These are phyloP conservation scores for Drosophila leontia DNA, from an alignment of 1,140 invertebrate genomes.

Conservation along the genomic window DNA sequence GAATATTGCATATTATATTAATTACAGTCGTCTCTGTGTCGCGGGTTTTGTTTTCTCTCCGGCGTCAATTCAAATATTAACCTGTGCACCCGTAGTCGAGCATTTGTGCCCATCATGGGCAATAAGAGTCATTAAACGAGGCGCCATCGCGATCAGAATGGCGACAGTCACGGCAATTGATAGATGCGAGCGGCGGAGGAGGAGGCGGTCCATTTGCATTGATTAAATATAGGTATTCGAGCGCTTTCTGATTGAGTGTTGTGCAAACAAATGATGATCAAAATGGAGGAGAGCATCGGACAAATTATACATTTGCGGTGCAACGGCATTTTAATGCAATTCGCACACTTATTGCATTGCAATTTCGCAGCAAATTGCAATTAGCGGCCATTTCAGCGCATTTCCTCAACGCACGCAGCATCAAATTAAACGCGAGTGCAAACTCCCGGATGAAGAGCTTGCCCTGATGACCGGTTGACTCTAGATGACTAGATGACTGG, in stretches of 20 bases:
- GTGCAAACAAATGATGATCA: slow-evolving; percentile 47
- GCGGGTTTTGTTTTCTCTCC: slow-evolving; percentile 8
- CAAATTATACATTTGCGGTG: slow-evolving; percentile 34
- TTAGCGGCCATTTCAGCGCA: slow-evolving; percentile 71
- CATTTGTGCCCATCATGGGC: slow-evolving; percentile 19
- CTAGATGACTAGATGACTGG: slow-evolving; percentile 53
- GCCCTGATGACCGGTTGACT: slow-evolving; percentile 17
- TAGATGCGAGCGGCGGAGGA: not conserved
- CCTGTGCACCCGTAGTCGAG: slow-evolving; percentile 4
- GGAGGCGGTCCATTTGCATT: slow-evolving; percentile 49
- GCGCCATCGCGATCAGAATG: slow-evolving; percentile 43
- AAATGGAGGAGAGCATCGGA: slow-evolving; percentile 19
- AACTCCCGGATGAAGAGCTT: slow-evolving; percentile 13
- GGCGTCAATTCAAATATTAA: slow-evolving; percentile 33
- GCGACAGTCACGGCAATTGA: slow-evolving; percentile 18
- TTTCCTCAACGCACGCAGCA: slow-evolving; percentile 46
- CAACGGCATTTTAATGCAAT: slow-evolving; percentile 55
- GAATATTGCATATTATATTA: slow-evolving; percentile 17
- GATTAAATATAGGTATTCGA: slow-evolving; percentile 57
- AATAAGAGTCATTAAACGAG: slow-evolving; percentile 40
- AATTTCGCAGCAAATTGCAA: slow-evolving; percentile 70
- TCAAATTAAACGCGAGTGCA: slow-evolving; percentile 42
- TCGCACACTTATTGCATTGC: slow-evolving; percentile 48
- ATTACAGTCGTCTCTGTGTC: slow-evolving; percentile 4
- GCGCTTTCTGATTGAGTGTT: slow-evolving; percentile 38